phyloP scores from a whole-genome alignment of 2,888 invertebrate species.

The Platycheirus rosarum region DNA sequence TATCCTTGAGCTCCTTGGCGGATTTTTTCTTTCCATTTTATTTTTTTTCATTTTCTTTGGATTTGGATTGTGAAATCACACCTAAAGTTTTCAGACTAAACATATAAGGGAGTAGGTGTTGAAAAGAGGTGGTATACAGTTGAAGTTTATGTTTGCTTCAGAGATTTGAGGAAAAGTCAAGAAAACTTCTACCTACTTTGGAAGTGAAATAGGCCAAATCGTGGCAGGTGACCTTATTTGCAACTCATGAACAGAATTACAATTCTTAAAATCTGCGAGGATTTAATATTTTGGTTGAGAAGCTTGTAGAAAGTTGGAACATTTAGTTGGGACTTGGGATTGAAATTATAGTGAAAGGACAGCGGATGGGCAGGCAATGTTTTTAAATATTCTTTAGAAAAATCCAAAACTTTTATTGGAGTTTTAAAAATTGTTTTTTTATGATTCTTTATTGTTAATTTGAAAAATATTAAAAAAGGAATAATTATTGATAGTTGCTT shows the following conservation, averaged over 20 bases:
- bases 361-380: too few relatives aligned
- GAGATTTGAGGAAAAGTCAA: background rate
- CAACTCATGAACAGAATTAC: background rate
- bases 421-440: too few relatives aligned
- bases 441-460: too few relatives aligned
- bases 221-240: background rate
- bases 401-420: too few relatives aligned
- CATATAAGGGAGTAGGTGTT: background rate
- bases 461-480: too few relatives aligned
- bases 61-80: constrained; percentile 24
- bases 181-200: background rate
- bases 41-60: constrained; percentile 12
- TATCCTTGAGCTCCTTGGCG: constrained; percentile 51
- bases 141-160: background rate
- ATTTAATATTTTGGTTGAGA: background rate
- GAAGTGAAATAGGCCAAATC: background rate
- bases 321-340: background rate
- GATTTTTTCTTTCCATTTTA: constrained; percentile 5
- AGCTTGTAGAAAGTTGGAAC: background rate
- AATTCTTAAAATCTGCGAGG: background rate
- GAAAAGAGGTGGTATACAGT: background rate
- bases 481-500: too few relatives aligned
- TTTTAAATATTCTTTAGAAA: too few relatives aligned
- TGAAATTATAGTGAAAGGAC: too few relatives aligned
- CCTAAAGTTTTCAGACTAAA: constrained; percentile 17